Percentiles rank a stretch among this genome's conserved stretches.
phyloP scores from a whole-genome alignment of 2,797 vertebrate species.

The Pagetopsis macropterus region DNA sequence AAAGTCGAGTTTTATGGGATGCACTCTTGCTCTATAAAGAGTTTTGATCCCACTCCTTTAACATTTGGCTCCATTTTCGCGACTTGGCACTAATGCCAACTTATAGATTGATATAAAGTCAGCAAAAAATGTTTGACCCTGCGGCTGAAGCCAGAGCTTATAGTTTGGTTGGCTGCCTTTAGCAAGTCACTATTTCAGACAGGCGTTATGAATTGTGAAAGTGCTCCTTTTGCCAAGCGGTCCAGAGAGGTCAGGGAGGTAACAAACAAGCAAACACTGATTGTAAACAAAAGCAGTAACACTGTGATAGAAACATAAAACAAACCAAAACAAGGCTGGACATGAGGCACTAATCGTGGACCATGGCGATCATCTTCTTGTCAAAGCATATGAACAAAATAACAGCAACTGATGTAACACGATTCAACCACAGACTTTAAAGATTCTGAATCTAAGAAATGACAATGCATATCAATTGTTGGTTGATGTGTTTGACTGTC shows the following conservation, averaged over 20 bases:
- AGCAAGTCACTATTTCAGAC: constrained; percentile 33
- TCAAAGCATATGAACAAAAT: constrained; percentile 11
- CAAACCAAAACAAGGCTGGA: background rate
- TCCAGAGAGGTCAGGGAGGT: constrained; percentile 68
- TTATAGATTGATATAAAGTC: constrained; percentile 49
- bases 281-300: constrained; percentile 46
- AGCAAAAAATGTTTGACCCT: constrained; percentile 51
- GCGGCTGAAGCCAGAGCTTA: constrained; percentile 35
- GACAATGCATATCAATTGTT: background rate
- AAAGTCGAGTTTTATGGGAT: constrained; percentile 42
- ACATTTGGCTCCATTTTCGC: constrained; percentile 26
- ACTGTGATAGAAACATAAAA: constrained; percentile 43
- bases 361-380: constrained; percentile 15
- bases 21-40: constrained; percentile 40
- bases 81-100: constrained; percentile 20
- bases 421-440: background rate
- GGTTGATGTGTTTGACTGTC: background rate
- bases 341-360: background rate
- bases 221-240: constrained; percentile 59
- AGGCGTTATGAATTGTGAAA: constrained; percentile 47
- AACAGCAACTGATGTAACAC: background rate
- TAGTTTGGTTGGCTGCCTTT: constrained; percentile 47
- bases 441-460: constrained; percentile 1
- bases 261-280: constrained; percentile 60
- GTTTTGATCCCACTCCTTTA: constrained; percentile 51